A percentile compares a stretch with the other conserved stretches of the same genome.
These are phyloP conservation scores for Meteorus sp. DNA, from an alignment of 1,140 invertebrate species.

Conservation along the genomic window DNA sequence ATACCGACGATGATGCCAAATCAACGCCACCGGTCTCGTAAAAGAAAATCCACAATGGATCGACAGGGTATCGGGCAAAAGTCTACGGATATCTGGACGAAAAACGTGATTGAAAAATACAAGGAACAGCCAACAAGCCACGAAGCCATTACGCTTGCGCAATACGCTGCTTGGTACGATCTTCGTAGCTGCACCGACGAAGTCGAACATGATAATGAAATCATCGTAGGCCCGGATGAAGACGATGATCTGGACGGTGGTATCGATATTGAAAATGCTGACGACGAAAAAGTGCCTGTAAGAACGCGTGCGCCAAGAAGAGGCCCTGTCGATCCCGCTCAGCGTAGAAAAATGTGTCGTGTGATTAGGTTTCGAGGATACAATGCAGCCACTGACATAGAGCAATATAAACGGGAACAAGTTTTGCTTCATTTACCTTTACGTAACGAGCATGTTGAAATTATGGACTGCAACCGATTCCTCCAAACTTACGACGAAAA, in stretches of 20 bases:
- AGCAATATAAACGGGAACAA: neutral
- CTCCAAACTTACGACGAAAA: neutral
- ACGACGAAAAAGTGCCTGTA: constrained; percentile 35
- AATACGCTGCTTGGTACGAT: constrained; percentile 47
- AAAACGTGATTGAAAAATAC: neutral
- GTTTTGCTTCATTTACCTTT: neutral
- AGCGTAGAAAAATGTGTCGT: neutral
- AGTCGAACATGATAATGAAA: constrained; percentile 37
- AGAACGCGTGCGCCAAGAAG: too few relatives aligned
- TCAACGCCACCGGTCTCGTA: neutral
- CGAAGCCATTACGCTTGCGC: constrained; percentile 42
- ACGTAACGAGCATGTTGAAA: neutral
- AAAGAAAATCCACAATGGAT: neutral
- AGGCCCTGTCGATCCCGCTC: constrained; percentile 28
- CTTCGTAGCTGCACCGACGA: constrained; percentile 41
- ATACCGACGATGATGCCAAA: neutral
- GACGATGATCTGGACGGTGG: constrained; percentile 39
- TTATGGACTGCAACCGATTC: neutral
- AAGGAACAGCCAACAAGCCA: constrained; percentile 34
- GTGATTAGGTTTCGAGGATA: neutral
- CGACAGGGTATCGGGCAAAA: neutral
- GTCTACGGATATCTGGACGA: neutral
- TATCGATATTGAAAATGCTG: too few relatives aligned
- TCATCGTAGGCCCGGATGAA: constrained; percentile 33
- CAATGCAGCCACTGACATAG: neutral